These are phyloP conservation scores for Danaus plexippus DNA, from an alignment of 1,140 invertebrate genomes.

Conservation along the genomic window DNA sequence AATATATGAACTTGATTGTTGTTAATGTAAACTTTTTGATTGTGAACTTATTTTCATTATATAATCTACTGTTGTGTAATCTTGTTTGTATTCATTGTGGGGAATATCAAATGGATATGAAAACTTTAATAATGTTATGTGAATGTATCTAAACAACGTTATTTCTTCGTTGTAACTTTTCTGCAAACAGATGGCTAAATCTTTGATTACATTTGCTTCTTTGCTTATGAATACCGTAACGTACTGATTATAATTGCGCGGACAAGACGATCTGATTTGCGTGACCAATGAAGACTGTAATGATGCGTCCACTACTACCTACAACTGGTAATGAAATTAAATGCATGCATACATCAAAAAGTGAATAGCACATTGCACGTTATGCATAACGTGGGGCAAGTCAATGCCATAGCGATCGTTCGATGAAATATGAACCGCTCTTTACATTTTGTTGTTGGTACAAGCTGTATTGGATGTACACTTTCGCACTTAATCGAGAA, in stretches of 20 bases:
- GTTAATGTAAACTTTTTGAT: no score
- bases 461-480: constrained; percentile 28
- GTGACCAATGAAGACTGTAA: constrained; percentile 61
- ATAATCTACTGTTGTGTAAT: no score
- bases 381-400: constrained; percentile 9
- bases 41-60: no score
- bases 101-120: no score
- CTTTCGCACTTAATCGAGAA: constrained; percentile 70
- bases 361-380: constrained; percentile 16
- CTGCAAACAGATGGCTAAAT: constrained; percentile 50
- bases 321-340: constrained; percentile 19
- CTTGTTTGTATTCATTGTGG: no score
- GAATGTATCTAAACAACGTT: no score
- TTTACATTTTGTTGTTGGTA: constrained; percentile 15
- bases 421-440: constrained; percentile 19
- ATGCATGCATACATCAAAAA: constrained; percentile 21
- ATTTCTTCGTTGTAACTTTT: not conserved
- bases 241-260: constrained; percentile 67
- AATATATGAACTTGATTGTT: no score
- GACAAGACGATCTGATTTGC: constrained; percentile 62
- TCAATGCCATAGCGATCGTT: constrained; percentile 17
- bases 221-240: constrained; percentile 48
- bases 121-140: no score
- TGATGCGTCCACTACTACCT: constrained; percentile 50
- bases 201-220: constrained; percentile 65